Conservation (phyloP, 2,113 vertebrate genomes). For the Mormyrus lacerda region DNA sequence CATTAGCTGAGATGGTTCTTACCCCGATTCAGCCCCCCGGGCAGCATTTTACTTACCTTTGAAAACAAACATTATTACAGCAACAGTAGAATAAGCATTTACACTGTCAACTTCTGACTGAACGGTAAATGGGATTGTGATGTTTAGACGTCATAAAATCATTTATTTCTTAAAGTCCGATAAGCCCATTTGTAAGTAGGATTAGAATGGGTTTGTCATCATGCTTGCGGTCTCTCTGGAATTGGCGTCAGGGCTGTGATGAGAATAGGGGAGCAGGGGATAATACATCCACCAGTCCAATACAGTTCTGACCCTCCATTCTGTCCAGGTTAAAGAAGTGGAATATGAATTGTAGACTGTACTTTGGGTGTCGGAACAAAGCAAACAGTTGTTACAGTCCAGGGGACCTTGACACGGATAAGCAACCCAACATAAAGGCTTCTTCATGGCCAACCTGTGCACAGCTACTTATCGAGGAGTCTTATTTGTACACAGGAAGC, state of each 20-base stretch:
- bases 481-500: not conserved
- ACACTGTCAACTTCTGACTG: not conserved
- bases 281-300: not conserved
- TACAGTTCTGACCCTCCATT: not conserved
- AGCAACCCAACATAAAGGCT: not conserved
- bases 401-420: not conserved
- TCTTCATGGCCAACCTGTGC: not conserved
- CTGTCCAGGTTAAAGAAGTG: not conserved
- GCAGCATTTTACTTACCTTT: not conserved
- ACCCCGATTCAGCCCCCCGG: not conserved
- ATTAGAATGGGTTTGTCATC: not conserved
- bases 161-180: not conserved
- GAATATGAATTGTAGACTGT: not conserved
- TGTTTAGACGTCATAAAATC: not conserved
- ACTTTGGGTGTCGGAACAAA: not conserved
- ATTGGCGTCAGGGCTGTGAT: not conserved
- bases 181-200: not conserved
- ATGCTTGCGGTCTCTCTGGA: not conserved
- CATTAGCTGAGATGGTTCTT: not conserved
- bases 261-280: not conserved
- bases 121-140: not conserved
- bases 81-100: not conserved
- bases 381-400: not conserved
- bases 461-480: not conserved
- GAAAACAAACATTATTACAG: not conserved